phyloP scores from a whole-genome alignment of 2,888 invertebrate genomes.

The Clepsis dumicolana region DNA sequence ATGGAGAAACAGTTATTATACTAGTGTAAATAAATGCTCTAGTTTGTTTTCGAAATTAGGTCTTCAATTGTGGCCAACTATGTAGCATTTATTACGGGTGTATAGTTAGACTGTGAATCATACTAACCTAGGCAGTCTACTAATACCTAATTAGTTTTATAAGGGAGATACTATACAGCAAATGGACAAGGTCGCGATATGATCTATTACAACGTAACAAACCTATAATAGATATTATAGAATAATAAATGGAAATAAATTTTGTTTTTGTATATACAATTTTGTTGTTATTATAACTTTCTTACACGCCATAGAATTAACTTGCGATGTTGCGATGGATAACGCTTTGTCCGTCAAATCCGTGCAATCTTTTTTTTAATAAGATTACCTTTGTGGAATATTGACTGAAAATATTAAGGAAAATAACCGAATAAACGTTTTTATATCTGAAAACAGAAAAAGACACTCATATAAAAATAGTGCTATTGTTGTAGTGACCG shows the following conservation, averaged over 20 bases:
- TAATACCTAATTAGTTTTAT: conserved; percentile 20
- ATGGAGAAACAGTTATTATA: not conserved
- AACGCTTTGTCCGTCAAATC: not conserved
- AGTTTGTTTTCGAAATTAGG: not conserved
- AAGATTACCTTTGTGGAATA: not conserved
- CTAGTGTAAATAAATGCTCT: not conserved
- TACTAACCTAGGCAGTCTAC: conserved; percentile 18
- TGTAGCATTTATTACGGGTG: conserved; percentile 23
- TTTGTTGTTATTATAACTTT: conserved; percentile 9
- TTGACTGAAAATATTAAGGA: not conserved
- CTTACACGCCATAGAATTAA: not conserved
- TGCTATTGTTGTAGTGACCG: not conserved
- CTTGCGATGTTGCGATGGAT: not conserved
- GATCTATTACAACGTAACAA: conserved; percentile 9
- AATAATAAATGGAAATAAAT: not conserved
- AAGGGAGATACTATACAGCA: not conserved
- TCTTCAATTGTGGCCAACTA: conserved; percentile 19
- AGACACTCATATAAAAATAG: conserved; percentile 23
- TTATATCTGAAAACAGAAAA: not conserved
- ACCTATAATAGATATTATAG: conserved; percentile 10
- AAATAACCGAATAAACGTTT: not conserved
- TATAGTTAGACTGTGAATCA: conserved; percentile 19
- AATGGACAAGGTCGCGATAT: not conserved
- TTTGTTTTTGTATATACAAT: not conserved
- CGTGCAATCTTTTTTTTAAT: not conserved